These are phyloP conservation scores for Heliornis fulica DNA, from an alignment of 2,113 vertebrate species.

Conservation along the genomic window DNA sequence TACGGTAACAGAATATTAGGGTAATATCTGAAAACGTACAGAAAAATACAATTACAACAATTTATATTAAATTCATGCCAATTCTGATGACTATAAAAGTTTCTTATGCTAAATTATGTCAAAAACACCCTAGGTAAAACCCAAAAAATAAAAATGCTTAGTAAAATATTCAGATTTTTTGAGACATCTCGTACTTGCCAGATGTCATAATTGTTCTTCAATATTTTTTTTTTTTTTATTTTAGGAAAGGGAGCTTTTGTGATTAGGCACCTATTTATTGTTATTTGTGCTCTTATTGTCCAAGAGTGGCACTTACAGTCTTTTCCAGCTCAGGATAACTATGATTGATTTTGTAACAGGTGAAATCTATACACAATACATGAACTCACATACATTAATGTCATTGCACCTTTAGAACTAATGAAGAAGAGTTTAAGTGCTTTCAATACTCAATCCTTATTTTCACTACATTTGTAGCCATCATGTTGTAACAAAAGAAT, in stretches of 20 bases:
- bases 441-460: constrained; percentile 11
- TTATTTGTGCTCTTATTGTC: neutral
- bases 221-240: neutral
- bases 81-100: neutral
- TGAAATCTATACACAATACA: constrained; percentile 27
- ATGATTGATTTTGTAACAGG: constrained; percentile 1
- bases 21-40: neutral
- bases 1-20: neutral
- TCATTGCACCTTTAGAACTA: neutral
- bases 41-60: neutral
- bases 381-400: neutral
- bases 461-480: neutral
- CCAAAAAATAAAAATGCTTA: neutral
- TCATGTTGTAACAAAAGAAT: neutral
- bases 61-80: neutral
- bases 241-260: neutral
- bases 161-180: neutral
- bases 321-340: neutral
- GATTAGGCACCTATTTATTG: neutral
- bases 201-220: neutral
- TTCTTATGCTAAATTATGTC: neutral
- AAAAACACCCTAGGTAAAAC: neutral
- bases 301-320: neutral
- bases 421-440: neutral
- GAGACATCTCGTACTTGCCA: neutral